A percentile compares a stretch with the other conserved stretches of the same genome.
Conservation (phyloP, 2,888 invertebrate genomes). For the Drosophila pullipes region DNA sequence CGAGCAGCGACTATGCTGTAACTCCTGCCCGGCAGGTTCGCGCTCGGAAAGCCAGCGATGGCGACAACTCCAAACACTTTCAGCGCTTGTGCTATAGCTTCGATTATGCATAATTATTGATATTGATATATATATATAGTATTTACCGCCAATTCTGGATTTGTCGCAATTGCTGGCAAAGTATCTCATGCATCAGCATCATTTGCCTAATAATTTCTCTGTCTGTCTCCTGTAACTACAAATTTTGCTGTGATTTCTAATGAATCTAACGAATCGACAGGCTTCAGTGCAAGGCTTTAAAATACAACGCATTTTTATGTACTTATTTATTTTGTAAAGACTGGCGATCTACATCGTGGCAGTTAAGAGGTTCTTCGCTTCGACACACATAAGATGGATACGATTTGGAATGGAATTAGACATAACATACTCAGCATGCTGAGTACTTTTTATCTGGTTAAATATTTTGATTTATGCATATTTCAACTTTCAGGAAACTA, state of each 20-base stretch:
- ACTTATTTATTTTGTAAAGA: background rate
- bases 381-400: background rate
- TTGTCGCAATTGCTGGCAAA: conserved; percentile 38
- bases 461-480: conserved; percentile 31
- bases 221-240: background rate
- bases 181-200: conserved; percentile 14
- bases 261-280: background rate
- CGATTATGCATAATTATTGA: background rate
- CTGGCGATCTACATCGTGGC: background rate
- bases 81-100: background rate
- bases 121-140: background rate
- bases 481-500: conserved; percentile 23
- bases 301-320: background rate
- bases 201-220: conserved; percentile 17
- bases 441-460: conserved; percentile 5
- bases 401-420: background rate
- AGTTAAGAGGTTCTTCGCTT: background rate
- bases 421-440: conserved; percentile 20
- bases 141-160: conserved; percentile 35
- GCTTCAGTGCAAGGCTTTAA: background rate
- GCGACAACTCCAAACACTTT: conserved; percentile 10
- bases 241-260: background rate
- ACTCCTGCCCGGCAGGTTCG: conserved; percentile 27
- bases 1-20: background rate
- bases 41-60: conserved; percentile 27